Percentiles rank a stretch among this genome's conserved stretches.
Evolutionary conservation across 2,113 vertebrate species (phyloP).

Genomic region (Lates calcarifer): DNA sequence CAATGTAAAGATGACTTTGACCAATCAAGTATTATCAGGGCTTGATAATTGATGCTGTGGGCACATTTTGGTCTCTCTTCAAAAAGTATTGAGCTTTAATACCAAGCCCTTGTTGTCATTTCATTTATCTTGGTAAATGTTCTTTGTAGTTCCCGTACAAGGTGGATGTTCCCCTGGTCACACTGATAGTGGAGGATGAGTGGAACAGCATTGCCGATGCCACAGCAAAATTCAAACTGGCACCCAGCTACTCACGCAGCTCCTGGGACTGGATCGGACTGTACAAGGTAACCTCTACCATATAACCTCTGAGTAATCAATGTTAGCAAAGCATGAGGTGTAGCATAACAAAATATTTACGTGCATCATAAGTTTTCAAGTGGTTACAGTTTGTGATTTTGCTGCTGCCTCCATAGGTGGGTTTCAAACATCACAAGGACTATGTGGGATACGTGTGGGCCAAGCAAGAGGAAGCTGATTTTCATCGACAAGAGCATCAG

Average conservation of each 20-base stretch:
- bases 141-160: constrained; percentile 91
- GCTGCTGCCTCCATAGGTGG: constrained; percentile 85
- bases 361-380: neutral
- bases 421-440: constrained; percentile 97
- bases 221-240: constrained; percentile 86
- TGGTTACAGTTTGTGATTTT: neutral
- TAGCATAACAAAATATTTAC: neutral
- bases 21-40: neutral
- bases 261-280: constrained; percentile 99
- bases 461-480: constrained; percentile 91
- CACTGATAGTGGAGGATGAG: constrained; percentile 92
- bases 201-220: constrained; percentile 93
- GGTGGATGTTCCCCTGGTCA: constrained; percentile 89
- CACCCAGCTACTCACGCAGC: constrained; percentile 89
- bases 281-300: constrained; percentile 87
- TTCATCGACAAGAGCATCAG: constrained; percentile 83
- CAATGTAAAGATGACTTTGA: neutral
- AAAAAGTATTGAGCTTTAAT: neutral
- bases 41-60: neutral
- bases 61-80: neutral
- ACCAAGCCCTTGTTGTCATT: neutral
- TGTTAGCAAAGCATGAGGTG: neutral
- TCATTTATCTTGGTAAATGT: constrained; percentile 10
- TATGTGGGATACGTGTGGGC: constrained; percentile 96
- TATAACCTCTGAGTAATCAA: neutral